A percentile compares a stretch with the other conserved stretches of the same genome.
phyloP scores from a whole-genome alignment of 1,140 invertebrate genomes.

The Lycorma delicatula region DNA sequence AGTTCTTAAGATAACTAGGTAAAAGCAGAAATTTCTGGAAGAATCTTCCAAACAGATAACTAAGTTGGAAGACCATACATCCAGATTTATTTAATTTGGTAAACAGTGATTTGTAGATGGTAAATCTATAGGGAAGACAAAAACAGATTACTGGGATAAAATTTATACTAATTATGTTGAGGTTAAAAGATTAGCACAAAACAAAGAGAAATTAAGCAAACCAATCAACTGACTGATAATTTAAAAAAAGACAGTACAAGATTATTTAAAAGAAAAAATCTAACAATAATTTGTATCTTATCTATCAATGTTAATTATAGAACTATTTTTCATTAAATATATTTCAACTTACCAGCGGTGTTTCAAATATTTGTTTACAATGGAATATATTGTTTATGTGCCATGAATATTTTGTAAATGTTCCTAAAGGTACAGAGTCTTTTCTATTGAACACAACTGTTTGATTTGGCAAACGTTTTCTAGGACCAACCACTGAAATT shows the following conservation, averaged over 20 bases:
- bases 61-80: too few species aligned
- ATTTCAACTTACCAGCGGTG: slow-evolving; percentile 44
- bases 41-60: too few species aligned
- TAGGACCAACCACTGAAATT: slow-evolving; percentile 53
- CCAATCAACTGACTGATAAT: not conserved
- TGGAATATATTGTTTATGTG: slow-evolving; percentile 64
- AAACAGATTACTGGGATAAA: too few species aligned
- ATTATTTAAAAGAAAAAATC: not conserved
- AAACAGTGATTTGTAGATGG: too few species aligned
- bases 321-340: slow-evolving; percentile 4
- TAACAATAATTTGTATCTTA: not conserved
- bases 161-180: not conserved
- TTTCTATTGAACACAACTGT: slow-evolving; percentile 49
- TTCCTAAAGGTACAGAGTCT: slow-evolving; percentile 55
- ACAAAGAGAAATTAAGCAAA: not conserved
- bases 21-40: too few species aligned
- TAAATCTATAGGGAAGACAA: too few species aligned
- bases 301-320: not conserved
- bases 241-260: not conserved
- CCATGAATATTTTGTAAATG: slow-evolving; percentile 66
- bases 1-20: too few species aligned
- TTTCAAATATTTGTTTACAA: slow-evolving; percentile 69
- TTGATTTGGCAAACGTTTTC: slow-evolving; percentile 57
- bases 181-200: not conserved
- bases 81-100: too few species aligned